These are phyloP conservation scores for Eustalomyia histrio DNA, from an alignment of 2,888 invertebrate genomes.

Conservation along the genomic window DNA sequence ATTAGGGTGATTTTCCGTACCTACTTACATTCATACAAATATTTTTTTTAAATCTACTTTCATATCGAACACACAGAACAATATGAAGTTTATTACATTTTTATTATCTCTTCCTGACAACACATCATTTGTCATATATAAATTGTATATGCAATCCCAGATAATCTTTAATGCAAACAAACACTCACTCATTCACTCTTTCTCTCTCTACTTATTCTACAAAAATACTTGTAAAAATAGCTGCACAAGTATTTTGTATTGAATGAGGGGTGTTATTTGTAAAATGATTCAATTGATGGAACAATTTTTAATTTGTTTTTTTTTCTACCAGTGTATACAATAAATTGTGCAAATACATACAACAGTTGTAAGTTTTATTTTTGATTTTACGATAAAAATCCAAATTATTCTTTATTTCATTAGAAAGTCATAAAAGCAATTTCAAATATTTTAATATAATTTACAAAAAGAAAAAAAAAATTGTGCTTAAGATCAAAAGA, in stretches of 20 bases:
- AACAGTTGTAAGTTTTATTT: neutral
- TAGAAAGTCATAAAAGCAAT: slow-evolving; percentile 35
- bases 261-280: slow-evolving; percentile 21
- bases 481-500: slow-evolving; percentile 9
- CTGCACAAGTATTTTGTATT: neutral
- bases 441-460: slow-evolving; percentile 38
- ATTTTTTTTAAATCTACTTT: too few species aligned
- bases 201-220: slow-evolving; percentile 26
- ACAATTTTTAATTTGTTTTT: slow-evolving; percentile 43
- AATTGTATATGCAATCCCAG: slow-evolving; percentile 60
- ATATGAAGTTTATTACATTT: slow-evolving; percentile 63
- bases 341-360: neutral
- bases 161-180: slow-evolving; percentile 61
- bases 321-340: neutral
- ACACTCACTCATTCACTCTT: too few species aligned
- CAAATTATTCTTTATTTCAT: slow-evolving; percentile 17
- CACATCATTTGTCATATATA: slow-evolving; percentile 63
- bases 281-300: slow-evolving; percentile 49
- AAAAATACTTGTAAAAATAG: neutral
- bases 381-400: slow-evolving; percentile 2
- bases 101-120: slow-evolving; percentile 64
- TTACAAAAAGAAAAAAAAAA: slow-evolving; percentile 1
- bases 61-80: neutral
- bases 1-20: neutral
- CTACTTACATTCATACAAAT: neutral